These are phyloP conservation scores for Keiferia lycopersicella DNA, from an alignment of 2,888 invertebrate species.

Conservation along the genomic window DNA sequence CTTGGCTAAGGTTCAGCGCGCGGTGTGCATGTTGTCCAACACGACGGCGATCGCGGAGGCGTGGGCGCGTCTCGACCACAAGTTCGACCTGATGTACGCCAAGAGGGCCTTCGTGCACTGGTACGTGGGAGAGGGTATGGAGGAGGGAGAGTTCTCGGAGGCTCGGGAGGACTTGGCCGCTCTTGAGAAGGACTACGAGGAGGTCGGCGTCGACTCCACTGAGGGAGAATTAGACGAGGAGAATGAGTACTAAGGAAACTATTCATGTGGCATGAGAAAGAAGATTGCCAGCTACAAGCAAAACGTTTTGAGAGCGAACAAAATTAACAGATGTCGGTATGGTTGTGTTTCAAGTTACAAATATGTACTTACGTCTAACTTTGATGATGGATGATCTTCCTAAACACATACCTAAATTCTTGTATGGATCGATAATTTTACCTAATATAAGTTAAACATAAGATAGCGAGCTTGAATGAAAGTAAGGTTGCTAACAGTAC, in stretches of 20 bases:
- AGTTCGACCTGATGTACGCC: slow-evolving; percentile 98
- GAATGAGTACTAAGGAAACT: slow-evolving; percentile 81
- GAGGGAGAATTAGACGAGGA: slow-evolving; percentile 86
- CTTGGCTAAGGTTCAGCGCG: slow-evolving; percentile 95
- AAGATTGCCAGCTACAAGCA: neutral
- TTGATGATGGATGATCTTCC: slow-evolving; percentile 17
- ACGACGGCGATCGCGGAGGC: slow-evolving; percentile 98
- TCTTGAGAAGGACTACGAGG: slow-evolving; percentile 90
- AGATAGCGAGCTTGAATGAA: slow-evolving; percentile 40
- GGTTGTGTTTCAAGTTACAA: neutral
- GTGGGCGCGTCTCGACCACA: slow-evolving; percentile 96
- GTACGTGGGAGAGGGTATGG: slow-evolving; percentile 95
- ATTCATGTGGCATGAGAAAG: neutral
- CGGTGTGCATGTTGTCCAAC: slow-evolving; percentile 98
- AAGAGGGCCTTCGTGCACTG: slow-evolving; percentile 98
- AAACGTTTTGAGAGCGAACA: neutral
- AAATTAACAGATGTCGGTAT: neutral
- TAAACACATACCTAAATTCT: neutral
- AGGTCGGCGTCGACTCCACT: slow-evolving; percentile 88
- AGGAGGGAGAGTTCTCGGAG: slow-evolving; percentile 93
- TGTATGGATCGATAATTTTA: slow-evolving; percentile 12
- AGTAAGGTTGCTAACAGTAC: slow-evolving; percentile 47
- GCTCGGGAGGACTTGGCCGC: slow-evolving; percentile 93
- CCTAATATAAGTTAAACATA: slow-evolving; percentile 17
- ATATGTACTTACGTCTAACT: neutral